These are phyloP conservation scores for Hoplostethus mediterraneus DNA, from an alignment of 2,797 vertebrate genomes.

Conservation along the genomic window DNA sequence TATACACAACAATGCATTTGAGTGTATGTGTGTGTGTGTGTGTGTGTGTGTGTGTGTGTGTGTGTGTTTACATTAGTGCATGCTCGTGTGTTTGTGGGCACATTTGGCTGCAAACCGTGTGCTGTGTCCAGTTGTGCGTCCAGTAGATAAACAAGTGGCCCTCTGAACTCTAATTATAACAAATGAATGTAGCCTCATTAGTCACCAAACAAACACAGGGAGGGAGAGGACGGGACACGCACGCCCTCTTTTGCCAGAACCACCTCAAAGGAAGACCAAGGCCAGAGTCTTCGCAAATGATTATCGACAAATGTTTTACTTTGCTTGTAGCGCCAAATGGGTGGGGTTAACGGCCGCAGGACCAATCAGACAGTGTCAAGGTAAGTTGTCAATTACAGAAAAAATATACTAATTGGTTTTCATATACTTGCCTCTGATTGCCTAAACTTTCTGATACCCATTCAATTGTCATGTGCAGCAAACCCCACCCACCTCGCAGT, in stretches of 20 bases:
- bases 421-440: no score
- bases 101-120: background rate
- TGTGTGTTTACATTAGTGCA: slow-evolving; percentile 7
- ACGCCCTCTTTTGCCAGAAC: slow-evolving; percentile 13
- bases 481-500: background rate
- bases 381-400: background rate
- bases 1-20: background rate
- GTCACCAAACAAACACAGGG: slow-evolving; percentile 43
- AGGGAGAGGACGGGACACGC: slow-evolving; percentile 9
- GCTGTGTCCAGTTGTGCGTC: slow-evolving; percentile 26
- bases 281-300: background rate
- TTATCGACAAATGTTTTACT: background rate
- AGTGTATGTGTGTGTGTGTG: background rate
- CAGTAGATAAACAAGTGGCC: slow-evolving; percentile 30
- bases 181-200: slow-evolving; percentile 50
- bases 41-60: background rate
- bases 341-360: no score
- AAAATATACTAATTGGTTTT: no score
- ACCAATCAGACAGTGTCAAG: background rate
- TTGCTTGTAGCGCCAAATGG: background rate
- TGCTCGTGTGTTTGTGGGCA: background rate
- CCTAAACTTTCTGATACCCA: background rate
- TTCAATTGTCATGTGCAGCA: background rate
- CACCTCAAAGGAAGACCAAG: slow-evolving; percentile 6
- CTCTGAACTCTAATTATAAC: slow-evolving; percentile 46